Percentiles rank a stretch among this genome's conserved stretches.
These are phyloP conservation scores for Halichoerus grypus DNA, from an alignment of 2,113 vertebrate species.

Conservation along the genomic window DNA sequence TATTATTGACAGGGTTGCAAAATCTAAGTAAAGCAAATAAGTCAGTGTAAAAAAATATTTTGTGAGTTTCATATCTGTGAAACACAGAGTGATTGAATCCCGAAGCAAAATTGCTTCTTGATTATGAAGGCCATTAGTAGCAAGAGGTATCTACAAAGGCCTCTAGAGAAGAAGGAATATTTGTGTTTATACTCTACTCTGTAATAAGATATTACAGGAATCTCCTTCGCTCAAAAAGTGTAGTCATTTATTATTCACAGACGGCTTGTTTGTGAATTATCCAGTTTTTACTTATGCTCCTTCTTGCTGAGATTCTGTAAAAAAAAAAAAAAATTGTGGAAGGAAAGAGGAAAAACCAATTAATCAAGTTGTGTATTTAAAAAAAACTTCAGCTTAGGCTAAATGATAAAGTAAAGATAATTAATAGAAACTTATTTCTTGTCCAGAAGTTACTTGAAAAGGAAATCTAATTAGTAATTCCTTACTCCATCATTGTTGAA, in stretches of 20 bases:
- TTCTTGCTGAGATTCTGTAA: not conserved
- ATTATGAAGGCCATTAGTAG: not conserved
- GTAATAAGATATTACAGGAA: not conserved
- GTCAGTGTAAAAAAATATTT: not conserved
- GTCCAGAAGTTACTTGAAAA: not conserved
- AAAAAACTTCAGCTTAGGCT: not conserved
- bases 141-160: not conserved
- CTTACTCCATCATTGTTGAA: not conserved
- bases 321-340: not conserved
- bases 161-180: not conserved
- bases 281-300: not conserved
- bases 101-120: not conserved
- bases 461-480: not conserved
- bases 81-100: not conserved
- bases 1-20: not conserved
- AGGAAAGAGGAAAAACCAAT: conserved; percentile 18
- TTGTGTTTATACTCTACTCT: not conserved
- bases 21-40: not conserved
- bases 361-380: not conserved
- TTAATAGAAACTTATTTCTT: not conserved
- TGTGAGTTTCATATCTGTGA: not conserved
- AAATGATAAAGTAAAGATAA: not conserved
- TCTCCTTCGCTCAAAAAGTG: not conserved
- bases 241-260: conserved; percentile 21
- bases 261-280: not conserved